Evolutionary conservation across 35 echinoderm and acorn worm species (phyloP).

Genomic region (Chiridota heheva): DNA sequence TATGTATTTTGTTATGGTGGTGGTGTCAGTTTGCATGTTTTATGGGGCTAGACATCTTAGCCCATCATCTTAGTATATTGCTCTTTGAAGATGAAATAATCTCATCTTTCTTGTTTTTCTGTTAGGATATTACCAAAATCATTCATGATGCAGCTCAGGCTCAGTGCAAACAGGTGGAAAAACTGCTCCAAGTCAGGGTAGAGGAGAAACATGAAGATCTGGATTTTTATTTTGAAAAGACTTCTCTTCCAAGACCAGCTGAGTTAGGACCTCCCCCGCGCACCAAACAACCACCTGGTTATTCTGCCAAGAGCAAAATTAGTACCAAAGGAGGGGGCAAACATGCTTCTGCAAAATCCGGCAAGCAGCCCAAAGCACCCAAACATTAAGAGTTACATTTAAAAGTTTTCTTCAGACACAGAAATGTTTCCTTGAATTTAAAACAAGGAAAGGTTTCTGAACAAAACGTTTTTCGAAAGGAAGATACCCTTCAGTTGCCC

Average conservation of each 20-base stretch:
- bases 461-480: no score
- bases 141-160: slow-evolving; percentile 65
- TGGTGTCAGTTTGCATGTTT: no score
- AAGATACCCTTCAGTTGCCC: no score
- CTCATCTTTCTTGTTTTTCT: not conserved
- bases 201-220: slow-evolving; percentile 78
- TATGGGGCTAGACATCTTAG: no score
- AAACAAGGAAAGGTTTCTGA: no score
- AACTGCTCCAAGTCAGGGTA: slow-evolving; percentile 67
- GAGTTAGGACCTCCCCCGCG: slow-evolving; percentile 82
- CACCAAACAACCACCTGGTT: slow-evolving; percentile 65
- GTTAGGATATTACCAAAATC: slow-evolving; percentile 63
- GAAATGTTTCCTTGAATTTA: no score
- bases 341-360: no score
- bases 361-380: no score
- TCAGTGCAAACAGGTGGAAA: slow-evolving; percentile 54
- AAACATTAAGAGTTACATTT: no score
- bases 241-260: slow-evolving; percentile 77
- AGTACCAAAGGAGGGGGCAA: slow-evolving; percentile 53
- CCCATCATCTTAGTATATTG: not conserved
- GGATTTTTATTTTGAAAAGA: slow-evolving; percentile 80
- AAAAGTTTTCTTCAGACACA: no score
- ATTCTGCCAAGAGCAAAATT: slow-evolving; percentile 58
- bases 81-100: not conserved
- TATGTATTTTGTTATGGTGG: no score